Percentiles rank a stretch among this genome's conserved stretches.
Evolutionary conservation across 2,113 vertebrate species (phyloP).

Genomic region (Sminthopsis crassicaudata): DNA sequence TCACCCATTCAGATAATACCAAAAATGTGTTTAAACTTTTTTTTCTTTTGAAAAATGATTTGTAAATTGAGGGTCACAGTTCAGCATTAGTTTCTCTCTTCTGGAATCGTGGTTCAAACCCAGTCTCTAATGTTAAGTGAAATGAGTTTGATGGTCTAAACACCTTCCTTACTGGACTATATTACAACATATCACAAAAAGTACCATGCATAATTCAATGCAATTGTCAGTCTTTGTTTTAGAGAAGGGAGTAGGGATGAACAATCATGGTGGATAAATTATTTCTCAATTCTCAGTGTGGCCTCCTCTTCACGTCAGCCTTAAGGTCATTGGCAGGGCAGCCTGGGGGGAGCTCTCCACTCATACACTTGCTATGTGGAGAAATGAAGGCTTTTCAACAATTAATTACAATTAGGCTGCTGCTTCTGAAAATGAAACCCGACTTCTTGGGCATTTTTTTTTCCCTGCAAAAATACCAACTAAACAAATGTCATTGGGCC

Average conservation of each 20-base stretch:
- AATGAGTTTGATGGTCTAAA: slow-evolving; percentile 45
- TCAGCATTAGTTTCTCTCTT: slow-evolving; percentile 68
- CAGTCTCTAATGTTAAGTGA: slow-evolving; percentile 67
- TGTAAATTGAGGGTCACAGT: slow-evolving; percentile 66
- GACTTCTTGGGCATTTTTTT: not conserved
- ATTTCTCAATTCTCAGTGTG: slow-evolving; percentile 77
- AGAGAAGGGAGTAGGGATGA: slow-evolving; percentile 71
- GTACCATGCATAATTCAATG: slow-evolving; percentile 77
- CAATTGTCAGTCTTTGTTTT: slow-evolving; percentile 80
- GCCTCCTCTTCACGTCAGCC: slow-evolving; percentile 77
- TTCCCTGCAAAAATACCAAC: not conserved
- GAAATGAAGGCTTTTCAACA: slow-evolving; percentile 65
- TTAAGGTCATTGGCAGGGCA: slow-evolving; percentile 81
- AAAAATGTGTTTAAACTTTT: slow-evolving; percentile 54
- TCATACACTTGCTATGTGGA: slow-evolving; percentile 72
- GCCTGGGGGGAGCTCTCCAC: slow-evolving; percentile 58
- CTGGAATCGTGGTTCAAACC: slow-evolving; percentile 59
- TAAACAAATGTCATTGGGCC: not conserved
- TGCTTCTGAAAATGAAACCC: slow-evolving; percentile 26
- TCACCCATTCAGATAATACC: slow-evolving; percentile 64
- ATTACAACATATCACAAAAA: slow-evolving; percentile 64
- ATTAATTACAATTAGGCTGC: slow-evolving; percentile 62
- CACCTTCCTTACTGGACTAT: slow-evolving; percentile 47
- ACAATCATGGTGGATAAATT: slow-evolving; percentile 78
- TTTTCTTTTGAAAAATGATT: slow-evolving; percentile 68